Conservation (phyloP, 1,140 invertebrate genomes). For the Cydia fagiglandana region DNA sequence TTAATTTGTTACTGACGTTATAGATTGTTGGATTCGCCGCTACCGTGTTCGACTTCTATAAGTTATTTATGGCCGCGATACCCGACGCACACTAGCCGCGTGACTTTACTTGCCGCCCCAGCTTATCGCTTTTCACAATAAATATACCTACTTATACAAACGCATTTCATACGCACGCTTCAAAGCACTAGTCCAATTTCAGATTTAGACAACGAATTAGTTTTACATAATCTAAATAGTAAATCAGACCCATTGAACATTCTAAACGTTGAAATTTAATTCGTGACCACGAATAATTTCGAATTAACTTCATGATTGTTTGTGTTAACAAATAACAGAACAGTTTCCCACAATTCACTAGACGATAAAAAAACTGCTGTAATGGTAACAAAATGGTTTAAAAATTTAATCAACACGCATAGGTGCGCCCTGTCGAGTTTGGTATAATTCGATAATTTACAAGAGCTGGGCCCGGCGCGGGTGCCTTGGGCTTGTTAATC, state of each 20-base stretch:
- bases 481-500: slow-evolving; percentile 58
- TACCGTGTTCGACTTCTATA: slow-evolving; percentile 36
- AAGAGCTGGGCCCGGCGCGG: slow-evolving; percentile 47
- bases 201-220: not conserved
- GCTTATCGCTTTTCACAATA: slow-evolving; percentile 8
- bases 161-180: not conserved
- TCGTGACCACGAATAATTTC: slow-evolving; percentile 50
- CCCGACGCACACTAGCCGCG: not conserved
- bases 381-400: slow-evolving; percentile 61
- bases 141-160: not conserved
- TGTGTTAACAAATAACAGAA: slow-evolving; percentile 39
- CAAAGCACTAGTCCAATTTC: not conserved
- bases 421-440: slow-evolving; percentile 52
- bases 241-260: slow-evolving; percentile 17
- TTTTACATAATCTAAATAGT: slow-evolving; percentile 23
- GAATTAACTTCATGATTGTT: slow-evolving; percentile 46
- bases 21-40: slow-evolving; percentile 35
- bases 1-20: slow-evolving; percentile 39
- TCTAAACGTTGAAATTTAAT: slow-evolving; percentile 51
- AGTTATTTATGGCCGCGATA: slow-evolving; percentile 39
- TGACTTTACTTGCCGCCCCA: not conserved
- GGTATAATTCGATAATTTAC: slow-evolving; percentile 70
- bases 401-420: slow-evolving; percentile 74
- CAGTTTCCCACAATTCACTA: slow-evolving; percentile 55
- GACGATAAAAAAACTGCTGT: slow-evolving; percentile 45